A percentile compares a stretch with the other conserved stretches of the same genome.
These are phyloP conservation scores for Proisotoma minuta DNA, from an alignment of 2,888 invertebrate species.

Conservation along the genomic window DNA sequence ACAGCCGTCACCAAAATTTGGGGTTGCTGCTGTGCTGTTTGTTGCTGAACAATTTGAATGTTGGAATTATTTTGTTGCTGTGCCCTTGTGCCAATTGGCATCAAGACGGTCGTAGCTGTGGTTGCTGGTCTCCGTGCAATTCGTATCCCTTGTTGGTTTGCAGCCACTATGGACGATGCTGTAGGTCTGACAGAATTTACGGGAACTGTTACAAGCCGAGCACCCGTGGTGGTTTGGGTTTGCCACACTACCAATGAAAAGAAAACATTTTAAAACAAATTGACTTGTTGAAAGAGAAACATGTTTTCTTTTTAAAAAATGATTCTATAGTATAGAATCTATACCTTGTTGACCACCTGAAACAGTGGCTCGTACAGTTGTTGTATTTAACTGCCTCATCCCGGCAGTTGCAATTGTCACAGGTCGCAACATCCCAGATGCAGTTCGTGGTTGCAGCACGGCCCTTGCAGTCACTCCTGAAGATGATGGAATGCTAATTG, in stretches of 20 bases:
- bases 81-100: constrained; percentile 9
- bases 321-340: neutral
- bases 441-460: constrained; percentile 18
- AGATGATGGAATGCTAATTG: constrained; percentile 22
- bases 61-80: constrained; percentile 20
- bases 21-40: constrained; percentile 1
- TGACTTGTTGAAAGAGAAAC: neutral
- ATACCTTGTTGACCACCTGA: constrained; percentile 18
- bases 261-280: neutral
- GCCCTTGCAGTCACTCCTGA: constrained; percentile 19
- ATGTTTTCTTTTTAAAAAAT: neutral
- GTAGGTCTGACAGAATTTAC: constrained; percentile 24
- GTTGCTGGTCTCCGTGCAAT: constrained; percentile 26
- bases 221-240: constrained; percentile 25
- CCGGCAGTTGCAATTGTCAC: constrained; percentile 32
- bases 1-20: constrained; percentile 19
- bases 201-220: constrained; percentile 32
- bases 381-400: constrained; percentile 23
- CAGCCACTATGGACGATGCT: constrained; percentile 32
- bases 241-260: constrained; percentile 29
- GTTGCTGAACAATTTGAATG: constrained; percentile 1
- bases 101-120: constrained; percentile 19
- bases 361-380: constrained; percentile 16
- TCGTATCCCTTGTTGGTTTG: constrained; percentile 26
- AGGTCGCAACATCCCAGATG: constrained; percentile 35